Base-by-base conservation (phyloP, 35 echinoderm and acorn worm genomes). In the Patiria miniata region DNA sequence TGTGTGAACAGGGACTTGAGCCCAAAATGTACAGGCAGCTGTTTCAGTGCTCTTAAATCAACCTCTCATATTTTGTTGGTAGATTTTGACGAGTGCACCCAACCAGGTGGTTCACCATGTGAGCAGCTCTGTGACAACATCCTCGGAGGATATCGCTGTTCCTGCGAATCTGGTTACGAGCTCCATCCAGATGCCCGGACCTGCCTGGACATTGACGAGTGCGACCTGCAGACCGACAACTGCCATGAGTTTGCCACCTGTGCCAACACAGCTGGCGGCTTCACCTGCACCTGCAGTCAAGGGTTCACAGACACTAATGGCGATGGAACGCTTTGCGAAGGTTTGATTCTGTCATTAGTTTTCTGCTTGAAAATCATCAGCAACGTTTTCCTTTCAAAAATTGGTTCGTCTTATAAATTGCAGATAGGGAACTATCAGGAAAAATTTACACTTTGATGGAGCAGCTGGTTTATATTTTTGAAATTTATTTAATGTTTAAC, bases 21-120 rank as follows among this genome's bases (percentile, higher is more conserved):
- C n/a, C n/a, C n/a, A n/a, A n/a, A n/a, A n/a, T n/a, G n/a, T n/a
- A n/a, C n/a, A n/a, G n/a, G n/a, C n/a, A n/a, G n/a, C n/a, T n/a
- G n/a, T n/a, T n/a, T n/a, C n/a, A n/a, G n/a, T n/a, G n/a, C n/a
- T n/a, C n/a, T 47, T 12, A 47, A 47, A 12, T 47, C 42, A 12
- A 47, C 42, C 12, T 47, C 42, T 47, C 42, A 47, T 12, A 47
- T 47, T 12, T 47, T 47, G 42, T 52, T 44, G 39, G 51, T 53
- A 97, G 94, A 97, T 90, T 83, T 88, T 58, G 91, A 97, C 82
- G 94, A 97, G 61, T 97, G 94, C 83, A 65, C 69, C 22, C 82
- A 78, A 39, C 79, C 81, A 17, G 68, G 81, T 33, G 55, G 81
- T 44, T 90, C 82, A 36, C 36, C 8, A 61, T 97, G 95, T 68